Evolutionary conservation across 2,888 invertebrate species (phyloP).

Genomic region (Nemurella pictetii): DNA sequence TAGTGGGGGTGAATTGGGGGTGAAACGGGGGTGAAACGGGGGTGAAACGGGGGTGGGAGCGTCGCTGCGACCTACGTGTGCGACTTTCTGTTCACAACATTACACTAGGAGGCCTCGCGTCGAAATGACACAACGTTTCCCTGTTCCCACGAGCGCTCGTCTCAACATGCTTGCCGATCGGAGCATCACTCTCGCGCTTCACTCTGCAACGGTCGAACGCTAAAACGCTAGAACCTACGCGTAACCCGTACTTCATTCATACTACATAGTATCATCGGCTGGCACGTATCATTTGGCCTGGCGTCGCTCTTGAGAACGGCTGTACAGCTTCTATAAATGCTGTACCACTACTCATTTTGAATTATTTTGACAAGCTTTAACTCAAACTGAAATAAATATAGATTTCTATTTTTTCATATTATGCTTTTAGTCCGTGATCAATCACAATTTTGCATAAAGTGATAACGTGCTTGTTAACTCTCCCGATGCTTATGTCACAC

Average conservation of each 20-base stretch:
- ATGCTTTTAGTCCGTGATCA: background rate
- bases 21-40: background rate
- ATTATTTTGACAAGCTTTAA: background rate
- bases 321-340: no score
- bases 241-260: no score
- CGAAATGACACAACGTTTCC: no score
- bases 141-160: no score
- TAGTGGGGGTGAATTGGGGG: conserved; percentile 10
- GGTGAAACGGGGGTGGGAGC: background rate
- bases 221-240: no score
- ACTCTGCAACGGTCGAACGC: no score
- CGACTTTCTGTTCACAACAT: conserved; percentile 1
- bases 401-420: background rate
- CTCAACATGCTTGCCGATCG: no score
- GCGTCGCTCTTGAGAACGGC: background rate
- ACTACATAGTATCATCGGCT: no score
- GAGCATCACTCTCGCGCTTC: no score
- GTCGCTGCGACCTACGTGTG: background rate
- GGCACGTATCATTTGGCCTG: background rate
- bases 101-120: conserved; percentile 8
- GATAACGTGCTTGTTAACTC: background rate
- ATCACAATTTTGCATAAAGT: background rate
- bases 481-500: background rate
- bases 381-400: background rate
- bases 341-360: background rate